Conservation (phyloP, 2,113 vertebrate species). For the Sminthopsis crassicaudata region DNA sequence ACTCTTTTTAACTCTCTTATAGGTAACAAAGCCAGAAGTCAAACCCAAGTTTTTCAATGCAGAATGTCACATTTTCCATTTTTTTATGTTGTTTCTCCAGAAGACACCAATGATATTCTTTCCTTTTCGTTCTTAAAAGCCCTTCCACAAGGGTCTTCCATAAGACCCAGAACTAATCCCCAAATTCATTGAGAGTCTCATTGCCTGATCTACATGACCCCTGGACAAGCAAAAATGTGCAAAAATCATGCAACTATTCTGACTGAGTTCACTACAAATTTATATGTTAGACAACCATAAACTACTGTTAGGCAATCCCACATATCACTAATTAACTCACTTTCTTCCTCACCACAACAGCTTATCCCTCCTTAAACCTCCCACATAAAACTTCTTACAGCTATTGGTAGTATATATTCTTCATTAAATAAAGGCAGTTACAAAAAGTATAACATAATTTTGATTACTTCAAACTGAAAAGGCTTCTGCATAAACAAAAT, state of each 20-base stretch:
- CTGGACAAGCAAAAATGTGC: not conserved
- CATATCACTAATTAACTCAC: not conserved
- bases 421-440: not conserved
- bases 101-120: constrained; percentile 30
- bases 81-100: not conserved
- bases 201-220: not conserved
- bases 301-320: not conserved
- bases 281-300: not conserved
- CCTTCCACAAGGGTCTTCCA: constrained; percentile 1
- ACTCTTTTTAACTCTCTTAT: too few relatives aligned
- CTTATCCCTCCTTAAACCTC: not conserved
- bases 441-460: not conserved
- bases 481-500: not conserved
- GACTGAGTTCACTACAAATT: not conserved
- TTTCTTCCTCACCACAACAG: not conserved
- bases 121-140: constrained; percentile 32
- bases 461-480: not conserved
- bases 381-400: not conserved
- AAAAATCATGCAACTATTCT: not conserved
- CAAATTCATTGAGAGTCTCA: constrained; percentile 29
- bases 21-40: too few relatives aligned
- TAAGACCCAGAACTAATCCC: constrained; percentile 20
- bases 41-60: too few relatives aligned
- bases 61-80: not conserved
- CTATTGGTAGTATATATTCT: not conserved